Conservation (phyloP, 2,888 invertebrate species). For the Mycalesis mineus region DNA sequence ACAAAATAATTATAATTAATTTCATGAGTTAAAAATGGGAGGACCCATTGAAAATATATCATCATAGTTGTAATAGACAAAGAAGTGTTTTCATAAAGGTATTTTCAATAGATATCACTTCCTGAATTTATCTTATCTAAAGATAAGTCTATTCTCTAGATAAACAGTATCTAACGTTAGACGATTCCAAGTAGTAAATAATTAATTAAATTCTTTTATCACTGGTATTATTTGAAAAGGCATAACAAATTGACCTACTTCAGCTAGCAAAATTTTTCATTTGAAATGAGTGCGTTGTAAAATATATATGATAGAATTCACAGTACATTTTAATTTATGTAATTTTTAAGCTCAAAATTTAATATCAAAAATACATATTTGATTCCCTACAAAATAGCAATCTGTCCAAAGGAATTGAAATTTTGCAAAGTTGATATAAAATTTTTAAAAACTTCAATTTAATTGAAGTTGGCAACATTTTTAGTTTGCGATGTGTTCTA, state of each 20-base stretch:
- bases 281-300: conserved; percentile 7
- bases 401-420: not conserved
- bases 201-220: not conserved
- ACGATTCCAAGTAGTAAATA: not conserved
- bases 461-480: not conserved
- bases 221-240: not conserved
- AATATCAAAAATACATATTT: not conserved
- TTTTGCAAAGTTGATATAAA: not conserved
- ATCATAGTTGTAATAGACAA: not conserved
- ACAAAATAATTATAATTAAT: not conserved
- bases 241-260: not conserved
- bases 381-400: not conserved
- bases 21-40: not conserved
- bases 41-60: not conserved
- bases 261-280: not conserved
- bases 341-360: not conserved
- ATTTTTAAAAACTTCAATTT: not conserved
- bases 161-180: not conserved
- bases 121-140: not conserved
- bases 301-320: not conserved
- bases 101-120: not conserved
- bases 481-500: not conserved
- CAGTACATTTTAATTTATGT: conserved; percentile 1
- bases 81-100: not conserved
- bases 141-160: not conserved